Conservation (phyloP, 2,113 vertebrate genomes). For the Anarhynchus alexandrinus region DNA sequence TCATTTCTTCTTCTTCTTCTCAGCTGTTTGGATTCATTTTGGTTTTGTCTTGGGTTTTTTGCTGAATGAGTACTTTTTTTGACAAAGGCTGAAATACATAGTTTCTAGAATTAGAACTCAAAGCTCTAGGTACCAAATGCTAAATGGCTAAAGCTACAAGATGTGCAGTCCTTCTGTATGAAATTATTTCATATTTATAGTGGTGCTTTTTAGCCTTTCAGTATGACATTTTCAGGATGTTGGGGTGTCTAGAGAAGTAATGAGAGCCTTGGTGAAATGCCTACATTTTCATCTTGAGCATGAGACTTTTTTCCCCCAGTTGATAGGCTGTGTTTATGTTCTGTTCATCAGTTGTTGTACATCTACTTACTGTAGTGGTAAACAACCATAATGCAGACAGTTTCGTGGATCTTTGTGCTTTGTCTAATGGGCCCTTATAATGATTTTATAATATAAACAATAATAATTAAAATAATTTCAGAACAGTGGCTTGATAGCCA, state of each 20-base stretch:
- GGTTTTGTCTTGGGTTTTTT: not conserved
- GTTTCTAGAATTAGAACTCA: not conserved
- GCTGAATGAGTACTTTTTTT: not conserved
- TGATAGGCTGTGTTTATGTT: not conserved
- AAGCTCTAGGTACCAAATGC: not conserved
- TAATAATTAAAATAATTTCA: not conserved
- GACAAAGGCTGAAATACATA: not conserved
- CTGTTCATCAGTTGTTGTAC: not conserved
- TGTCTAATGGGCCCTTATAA: not conserved
- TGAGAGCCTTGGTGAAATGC: not conserved
- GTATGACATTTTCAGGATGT: not conserved
- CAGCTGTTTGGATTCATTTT: not conserved
- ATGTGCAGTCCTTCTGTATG: not conserved
- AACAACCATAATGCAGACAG: not conserved
- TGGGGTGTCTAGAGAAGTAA: not conserved
- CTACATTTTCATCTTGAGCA: not conserved
- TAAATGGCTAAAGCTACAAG: not conserved
- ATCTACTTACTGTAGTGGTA: not conserved
- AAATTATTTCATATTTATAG: not conserved
- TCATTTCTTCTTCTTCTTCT: not conserved
- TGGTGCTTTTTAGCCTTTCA: not conserved
- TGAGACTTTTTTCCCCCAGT: not conserved
- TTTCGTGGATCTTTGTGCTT: not conserved
- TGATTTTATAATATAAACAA: not conserved
- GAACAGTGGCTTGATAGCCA: not conserved